These are phyloP conservation scores for Lordiphosa mommai DNA, from an alignment of 1,140 invertebrate species.

Conservation along the genomic window DNA sequence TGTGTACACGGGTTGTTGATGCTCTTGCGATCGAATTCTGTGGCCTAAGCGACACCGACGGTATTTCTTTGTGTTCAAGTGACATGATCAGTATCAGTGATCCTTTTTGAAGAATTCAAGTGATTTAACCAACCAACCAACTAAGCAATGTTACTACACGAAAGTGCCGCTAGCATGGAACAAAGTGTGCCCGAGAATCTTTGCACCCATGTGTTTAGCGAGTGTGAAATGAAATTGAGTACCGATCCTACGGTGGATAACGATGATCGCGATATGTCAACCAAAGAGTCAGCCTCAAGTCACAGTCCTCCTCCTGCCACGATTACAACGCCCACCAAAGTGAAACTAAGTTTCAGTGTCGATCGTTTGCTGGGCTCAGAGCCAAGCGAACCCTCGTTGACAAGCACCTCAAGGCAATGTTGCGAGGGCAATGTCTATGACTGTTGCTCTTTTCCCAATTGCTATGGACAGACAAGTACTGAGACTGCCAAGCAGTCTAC, in stretches of 20 bases:
- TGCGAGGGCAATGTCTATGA: conserved; percentile 46
- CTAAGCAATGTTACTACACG: conserved; percentile 57
- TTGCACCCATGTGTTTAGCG: conserved; percentile 52
- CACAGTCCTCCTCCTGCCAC: neutral
- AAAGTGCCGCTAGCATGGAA: conserved; percentile 55
- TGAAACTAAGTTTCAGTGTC: conserved; percentile 75
- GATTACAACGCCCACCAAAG: conserved; percentile 45
- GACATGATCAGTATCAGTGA: conserved; percentile 1
- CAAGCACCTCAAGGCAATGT: conserved; percentile 18
- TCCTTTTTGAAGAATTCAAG: conserved; percentile 5
- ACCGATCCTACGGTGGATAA: conserved; percentile 16
- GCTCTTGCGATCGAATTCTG: neutral
- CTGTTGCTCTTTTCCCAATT: conserved; percentile 51
- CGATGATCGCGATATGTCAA: conserved; percentile 30
- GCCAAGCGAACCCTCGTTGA: conserved; percentile 17
- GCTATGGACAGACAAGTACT: conserved; percentile 23
- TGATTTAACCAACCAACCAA: conserved; percentile 2
- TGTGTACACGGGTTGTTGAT: conserved; percentile 18
- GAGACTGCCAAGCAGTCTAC: conserved; percentile 29
- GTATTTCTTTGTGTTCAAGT: conserved; percentile 19
- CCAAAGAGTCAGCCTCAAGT: conserved; percentile 28
- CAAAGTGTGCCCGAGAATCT: conserved; percentile 69
- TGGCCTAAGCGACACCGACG: conserved; percentile 34
- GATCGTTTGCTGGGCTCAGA: conserved; percentile 62
- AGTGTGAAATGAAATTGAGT: conserved; percentile 42